Percentiles rank a stretch among this genome's conserved stretches.
These are phyloP conservation scores for Cremastobaeus sp. DNA, from an alignment of 2,888 invertebrate genomes.

Conservation along the genomic window DNA sequence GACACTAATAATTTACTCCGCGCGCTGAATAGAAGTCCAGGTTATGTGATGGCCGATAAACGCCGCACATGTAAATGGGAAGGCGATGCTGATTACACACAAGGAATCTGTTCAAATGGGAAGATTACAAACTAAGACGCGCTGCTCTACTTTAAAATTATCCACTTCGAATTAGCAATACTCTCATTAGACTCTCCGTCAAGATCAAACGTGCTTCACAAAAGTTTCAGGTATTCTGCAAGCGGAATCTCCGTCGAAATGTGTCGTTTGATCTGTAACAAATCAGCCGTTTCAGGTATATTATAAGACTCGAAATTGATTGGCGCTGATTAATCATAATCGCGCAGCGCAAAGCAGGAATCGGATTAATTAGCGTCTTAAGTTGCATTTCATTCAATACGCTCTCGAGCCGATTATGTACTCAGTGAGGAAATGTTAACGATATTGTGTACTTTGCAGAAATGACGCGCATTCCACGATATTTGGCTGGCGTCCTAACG, in stretches of 20 bases:
- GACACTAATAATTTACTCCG: conserved; percentile 16
- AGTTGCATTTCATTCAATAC: conserved; percentile 25
- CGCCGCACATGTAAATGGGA: conserved; percentile 21
- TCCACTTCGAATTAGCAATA: conserved; percentile 25
- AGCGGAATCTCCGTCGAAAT: too few species aligned
- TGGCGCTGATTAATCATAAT: too few species aligned
- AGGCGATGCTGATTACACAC: conserved; percentile 36
- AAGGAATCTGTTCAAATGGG: conserved; percentile 35
- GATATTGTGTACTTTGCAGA: conserved; percentile 61
- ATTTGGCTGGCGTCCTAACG: conserved; percentile 57
- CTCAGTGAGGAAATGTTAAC: conserved; percentile 30
- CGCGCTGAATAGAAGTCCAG: conserved; percentile 20
- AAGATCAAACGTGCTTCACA: conserved; percentile 11
- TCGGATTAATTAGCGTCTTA: conserved; percentile 6
- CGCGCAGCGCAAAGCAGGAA: background rate
- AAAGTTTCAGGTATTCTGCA: too few species aligned
- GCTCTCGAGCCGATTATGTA: conserved; percentile 13
- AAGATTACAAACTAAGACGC: conserved; percentile 41
- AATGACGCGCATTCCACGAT: conserved; percentile 61
- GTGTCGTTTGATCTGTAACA: too few species aligned
- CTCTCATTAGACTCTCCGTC: conserved; percentile 12
- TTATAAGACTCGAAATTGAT: too few species aligned
- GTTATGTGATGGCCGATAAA: conserved; percentile 21
- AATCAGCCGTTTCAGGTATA: too few species aligned
- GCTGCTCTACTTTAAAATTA: conserved; percentile 36